Base-by-base conservation (phyloP, 1,140 invertebrate species). In the Drosophila dunni region DNA sequence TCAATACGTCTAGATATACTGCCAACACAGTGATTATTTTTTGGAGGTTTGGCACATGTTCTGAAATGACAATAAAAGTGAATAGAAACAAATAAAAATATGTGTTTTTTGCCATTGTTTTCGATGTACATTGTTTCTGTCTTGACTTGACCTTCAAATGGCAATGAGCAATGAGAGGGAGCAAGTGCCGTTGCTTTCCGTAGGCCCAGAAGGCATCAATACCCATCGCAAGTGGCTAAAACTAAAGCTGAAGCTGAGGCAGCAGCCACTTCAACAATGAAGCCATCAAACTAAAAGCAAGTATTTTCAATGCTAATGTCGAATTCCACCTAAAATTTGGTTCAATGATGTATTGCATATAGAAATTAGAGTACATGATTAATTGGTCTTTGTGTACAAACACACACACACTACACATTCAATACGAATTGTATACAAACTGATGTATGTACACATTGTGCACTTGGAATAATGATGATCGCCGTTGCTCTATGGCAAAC, bases 361-460 rank as follows among this genome's bases (percentile, higher is more conserved):
- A 74, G 83, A 77, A 86, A 88, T 81, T 79, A 75, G 72, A 71
- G 65, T 64, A 66, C 60, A 70, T 86, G 82, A 88, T 86, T 88
- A 83, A 86, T 86, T 79, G 83, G 67, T 88, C 17, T 67, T 60
- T 34, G 40, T 38, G 38, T 60, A 56, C n/a, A 38, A 50, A 46
- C 1, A n/a, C n/a, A 63, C 3, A 42, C n/a, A 33, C 13, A 20
- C 8, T 46, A n/a, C n/a, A 50, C 11, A 50, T 29, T 50, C 7
- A 50, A 51, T 15, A 51, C 50, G 33, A 51, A 13, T 8, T 17
- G 36, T 40, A 40, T 42, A 56, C 29, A 42, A 15, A 36, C 45
- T 13, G 20, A 44, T 48, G 44, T 10, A 45, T 51, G 50, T 56
- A 71, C 42, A 34, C 29, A 66, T 44, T 60, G 29, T 51, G 63